A percentile compares a stretch with the other conserved stretches of the same genome.
Conservation (phyloP, 2,113 vertebrate species). For the Taurulus bubalis region DNA sequence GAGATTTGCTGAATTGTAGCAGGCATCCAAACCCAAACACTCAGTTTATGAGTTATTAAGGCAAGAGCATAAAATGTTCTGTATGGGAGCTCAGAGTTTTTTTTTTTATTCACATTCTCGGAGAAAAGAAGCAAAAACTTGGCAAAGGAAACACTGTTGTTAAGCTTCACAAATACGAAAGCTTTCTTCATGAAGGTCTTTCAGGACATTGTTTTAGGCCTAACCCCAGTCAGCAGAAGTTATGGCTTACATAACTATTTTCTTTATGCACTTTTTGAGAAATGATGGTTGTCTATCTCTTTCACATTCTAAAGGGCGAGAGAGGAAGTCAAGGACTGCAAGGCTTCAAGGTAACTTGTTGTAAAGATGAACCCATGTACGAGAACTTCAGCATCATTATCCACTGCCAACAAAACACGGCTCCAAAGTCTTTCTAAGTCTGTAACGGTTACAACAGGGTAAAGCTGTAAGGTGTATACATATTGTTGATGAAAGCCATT, state of each 20-base stretch:
- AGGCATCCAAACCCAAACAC: background rate
- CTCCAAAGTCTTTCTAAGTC: background rate
- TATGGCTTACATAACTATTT: conserved; percentile 42
- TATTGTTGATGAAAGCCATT: conserved; percentile 10
- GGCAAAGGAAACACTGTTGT: conserved; percentile 37
- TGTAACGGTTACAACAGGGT: background rate
- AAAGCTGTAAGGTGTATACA: background rate
- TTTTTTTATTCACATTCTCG: conserved; percentile 2
- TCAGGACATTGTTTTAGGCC: conserved; percentile 9
- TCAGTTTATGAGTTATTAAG: background rate
- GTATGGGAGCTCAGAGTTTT: conserved; percentile 1
- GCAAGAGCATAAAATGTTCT: background rate
- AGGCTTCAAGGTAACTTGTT: conserved; percentile 88
- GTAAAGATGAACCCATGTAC: conserved; percentile 20
- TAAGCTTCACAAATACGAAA: conserved; percentile 49
- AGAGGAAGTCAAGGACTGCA: conserved; percentile 84
- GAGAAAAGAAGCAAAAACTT: conserved; percentile 30
- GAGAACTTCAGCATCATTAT: conserved; percentile 23
- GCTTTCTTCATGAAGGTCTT: conserved; percentile 48
- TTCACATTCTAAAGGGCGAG: conserved; percentile 83
- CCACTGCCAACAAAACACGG: conserved; percentile 12
- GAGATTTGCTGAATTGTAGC: background rate
- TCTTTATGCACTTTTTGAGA: conserved; percentile 34
- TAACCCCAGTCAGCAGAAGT: conserved; percentile 15
- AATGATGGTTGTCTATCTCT: conserved; percentile 35